Percentiles rank a stretch among this genome's conserved stretches.
These are phyloP conservation scores for Alouatta palliata DNA, from an alignment of 2,113 vertebrate species.

Conservation along the genomic window DNA sequence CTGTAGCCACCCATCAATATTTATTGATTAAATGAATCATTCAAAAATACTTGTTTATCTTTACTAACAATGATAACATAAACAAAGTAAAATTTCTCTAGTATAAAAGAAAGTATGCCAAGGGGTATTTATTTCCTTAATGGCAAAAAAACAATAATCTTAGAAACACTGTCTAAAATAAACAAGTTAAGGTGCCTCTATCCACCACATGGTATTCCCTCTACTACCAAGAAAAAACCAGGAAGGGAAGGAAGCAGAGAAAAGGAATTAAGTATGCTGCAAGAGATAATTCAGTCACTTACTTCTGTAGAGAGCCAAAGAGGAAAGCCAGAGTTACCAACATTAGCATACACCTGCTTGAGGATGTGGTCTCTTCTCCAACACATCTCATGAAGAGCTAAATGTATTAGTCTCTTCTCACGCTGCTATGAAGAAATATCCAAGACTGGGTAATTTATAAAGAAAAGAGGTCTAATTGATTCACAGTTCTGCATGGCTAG, in stretches of 20 bases:
- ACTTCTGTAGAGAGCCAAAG: background rate
- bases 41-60: background rate
- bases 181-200: background rate
- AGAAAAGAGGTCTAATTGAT: no score
- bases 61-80: background rate
- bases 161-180: background rate
- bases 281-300: background rate
- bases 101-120: background rate
- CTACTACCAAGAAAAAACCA: background rate
- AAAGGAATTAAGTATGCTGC: background rate
- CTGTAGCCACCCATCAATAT: background rate
- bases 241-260: background rate
- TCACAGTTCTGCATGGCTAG: no score
- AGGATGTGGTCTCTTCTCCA: background rate
- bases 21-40: background rate
- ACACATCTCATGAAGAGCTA: background rate
- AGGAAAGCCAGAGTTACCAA: background rate
- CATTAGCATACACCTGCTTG: background rate
- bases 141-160: background rate
- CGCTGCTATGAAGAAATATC: no score
- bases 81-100: conserved; percentile 1
- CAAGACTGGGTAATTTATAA: no score
- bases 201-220: background rate
- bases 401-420: background rate
- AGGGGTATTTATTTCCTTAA: background rate